These are phyloP conservation scores for Peromyscus nudipes DNA, from an alignment of 2,797 vertebrate genomes.

Conservation along the genomic window DNA sequence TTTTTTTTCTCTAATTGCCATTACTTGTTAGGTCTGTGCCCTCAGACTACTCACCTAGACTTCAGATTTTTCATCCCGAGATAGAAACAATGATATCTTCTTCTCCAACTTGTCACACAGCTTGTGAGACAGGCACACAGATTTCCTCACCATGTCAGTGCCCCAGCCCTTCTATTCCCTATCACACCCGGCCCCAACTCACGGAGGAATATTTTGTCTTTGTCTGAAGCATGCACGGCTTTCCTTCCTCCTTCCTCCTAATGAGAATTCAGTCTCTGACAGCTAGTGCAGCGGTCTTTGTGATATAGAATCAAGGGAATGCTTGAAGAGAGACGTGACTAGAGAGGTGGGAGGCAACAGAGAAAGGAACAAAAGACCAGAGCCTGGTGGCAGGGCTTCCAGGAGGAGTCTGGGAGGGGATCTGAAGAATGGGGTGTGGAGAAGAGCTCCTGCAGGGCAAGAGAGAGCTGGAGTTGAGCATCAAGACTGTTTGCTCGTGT, in stretches of 20 bases:
- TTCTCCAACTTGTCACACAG: neutral
- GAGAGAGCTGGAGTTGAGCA: neutral
- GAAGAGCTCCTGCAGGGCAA: neutral
- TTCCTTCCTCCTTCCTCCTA: conserved; percentile 32
- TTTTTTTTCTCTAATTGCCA: neutral
- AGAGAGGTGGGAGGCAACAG: conserved; percentile 30
- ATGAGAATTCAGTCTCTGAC: conserved; percentile 61
- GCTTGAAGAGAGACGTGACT: conserved; percentile 29
- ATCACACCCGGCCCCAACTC: neutral
- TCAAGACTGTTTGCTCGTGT: neutral
- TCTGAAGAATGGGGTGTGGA: neutral
- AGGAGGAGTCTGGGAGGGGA: neutral
- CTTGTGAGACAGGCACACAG: neutral
- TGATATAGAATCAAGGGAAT: conserved; percentile 66
- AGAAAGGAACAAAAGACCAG: conserved; percentile 37
- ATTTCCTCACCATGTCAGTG: neutral
- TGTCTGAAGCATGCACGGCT: neutral
- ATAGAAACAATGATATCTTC: conserved; percentile 10
- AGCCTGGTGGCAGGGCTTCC: neutral
- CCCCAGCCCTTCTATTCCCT: neutral
- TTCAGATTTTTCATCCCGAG: neutral
- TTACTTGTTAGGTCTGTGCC: neutral
- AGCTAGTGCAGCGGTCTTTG: neutral
- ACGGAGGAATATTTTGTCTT: neutral
- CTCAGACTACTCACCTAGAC: neutral